Conservation (phyloP, 2,888 invertebrate species). For the Odontocerum albicorne region DNA sequence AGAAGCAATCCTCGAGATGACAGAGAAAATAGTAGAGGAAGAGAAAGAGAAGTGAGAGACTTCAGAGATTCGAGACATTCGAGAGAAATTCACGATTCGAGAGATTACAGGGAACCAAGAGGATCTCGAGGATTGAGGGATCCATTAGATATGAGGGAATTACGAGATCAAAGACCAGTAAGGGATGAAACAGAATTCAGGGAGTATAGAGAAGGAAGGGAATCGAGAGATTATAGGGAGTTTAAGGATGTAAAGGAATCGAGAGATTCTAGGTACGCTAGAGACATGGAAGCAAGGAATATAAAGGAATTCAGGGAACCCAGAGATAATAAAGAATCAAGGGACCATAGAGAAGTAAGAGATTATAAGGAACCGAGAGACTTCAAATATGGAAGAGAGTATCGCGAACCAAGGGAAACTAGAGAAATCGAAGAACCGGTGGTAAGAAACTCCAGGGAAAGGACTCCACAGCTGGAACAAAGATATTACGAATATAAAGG, state of each 20-base stretch:
- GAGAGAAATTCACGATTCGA: constrained; percentile 17
- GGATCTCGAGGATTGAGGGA: constrained; percentile 27
- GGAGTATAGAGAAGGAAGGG: constrained; percentile 22
- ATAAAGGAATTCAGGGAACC: constrained; percentile 17
- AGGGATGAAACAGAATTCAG: constrained; percentile 27
- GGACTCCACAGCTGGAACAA: constrained; percentile 32
- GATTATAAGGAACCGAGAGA: constrained; percentile 31
- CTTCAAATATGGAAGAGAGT: constrained; percentile 30
- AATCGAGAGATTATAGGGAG: constrained; percentile 16
- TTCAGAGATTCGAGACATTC: constrained; percentile 23
- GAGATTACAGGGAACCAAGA: constrained; percentile 22
- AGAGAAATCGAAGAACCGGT: constrained; percentile 7
- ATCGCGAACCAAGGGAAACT: constrained; percentile 22
- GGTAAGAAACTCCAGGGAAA: constrained; percentile 30
- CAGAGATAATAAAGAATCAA: constrained; percentile 21
- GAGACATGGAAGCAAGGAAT: constrained; percentile 18
- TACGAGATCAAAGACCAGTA: constrained; percentile 23
- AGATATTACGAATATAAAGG: constrained; percentile 37
- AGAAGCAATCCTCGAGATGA: constrained; percentile 25
- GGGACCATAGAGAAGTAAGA: constrained; percentile 24
- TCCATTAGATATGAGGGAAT: constrained; percentile 25
- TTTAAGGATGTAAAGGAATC: constrained; percentile 22
- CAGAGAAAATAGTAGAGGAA: constrained; percentile 25
- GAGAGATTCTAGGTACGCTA: constrained; percentile 21
- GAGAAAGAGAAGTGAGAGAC: constrained; percentile 30